Evolutionary conservation across 2,113 vertebrate genomes (phyloP).

Genomic region (Pachyramphus minor): DNA sequence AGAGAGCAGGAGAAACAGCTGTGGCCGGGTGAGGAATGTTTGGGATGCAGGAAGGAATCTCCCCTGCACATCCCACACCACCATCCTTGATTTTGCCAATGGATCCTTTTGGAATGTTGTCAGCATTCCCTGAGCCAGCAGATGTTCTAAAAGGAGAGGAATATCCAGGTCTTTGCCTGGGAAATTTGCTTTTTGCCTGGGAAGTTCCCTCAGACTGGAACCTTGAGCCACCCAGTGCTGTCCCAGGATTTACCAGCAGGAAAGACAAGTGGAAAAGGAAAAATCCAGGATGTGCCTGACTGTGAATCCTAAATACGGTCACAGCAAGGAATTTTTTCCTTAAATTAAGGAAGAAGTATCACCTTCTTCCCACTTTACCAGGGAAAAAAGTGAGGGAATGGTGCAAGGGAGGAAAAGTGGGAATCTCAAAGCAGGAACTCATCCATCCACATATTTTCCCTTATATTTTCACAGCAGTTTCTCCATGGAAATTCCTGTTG

Average conservation of each 20-base stretch:
- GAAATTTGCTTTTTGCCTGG: not conserved
- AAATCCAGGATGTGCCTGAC: rapidly evolving
- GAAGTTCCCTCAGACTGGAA: rapidly evolving
- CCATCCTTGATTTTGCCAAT: rapidly evolving
- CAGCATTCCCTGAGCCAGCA: not conserved
- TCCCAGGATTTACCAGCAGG: not conserved
- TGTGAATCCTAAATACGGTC: not conserved
- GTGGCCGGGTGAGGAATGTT: rapidly evolving
- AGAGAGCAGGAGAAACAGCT: rapidly evolving
- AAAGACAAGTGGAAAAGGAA: not conserved
- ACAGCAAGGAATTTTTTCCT: not conserved
- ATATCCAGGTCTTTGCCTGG: not conserved
- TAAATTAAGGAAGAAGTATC: not conserved
- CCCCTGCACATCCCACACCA: rapidly evolving
- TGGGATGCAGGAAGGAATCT: not conserved
- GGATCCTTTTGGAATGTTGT: not conserved
- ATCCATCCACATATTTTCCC: not conserved
- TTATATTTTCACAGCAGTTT: too few species aligned
- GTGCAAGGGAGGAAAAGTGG: not conserved
- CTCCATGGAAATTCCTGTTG: not conserved
- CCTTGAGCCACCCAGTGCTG: not conserved
- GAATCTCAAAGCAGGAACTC: not conserved
- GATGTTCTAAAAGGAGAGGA: not conserved
- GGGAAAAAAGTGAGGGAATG: not conserved
- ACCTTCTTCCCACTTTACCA: not conserved